Evolutionary conservation across 1,140 invertebrate genomes (phyloP).

Genomic region (fruit fly (Drosophila melanogaster)): Release_6_plus_ISO1_MT NT_033779.5:11039501-11040000

Average conservation of each 20-base stretch:
- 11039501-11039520: background rate
- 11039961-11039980: constrained; percentile 39
- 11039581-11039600: too few species aligned
- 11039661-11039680: constrained; percentile 36
- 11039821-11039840: constrained; percentile 68
- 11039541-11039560: too few species aligned
- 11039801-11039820: constrained; percentile 61
- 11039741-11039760: constrained; percentile 35
- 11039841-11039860: constrained; percentile 65
- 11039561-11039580: too few species aligned
- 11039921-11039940: constrained; percentile 52
- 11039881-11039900: constrained; percentile 16
- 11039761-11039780: constrained; percentile 47
- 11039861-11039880: constrained; percentile 53
- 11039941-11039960: constrained; percentile 55
- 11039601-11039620: too few species aligned
- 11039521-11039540: too few species aligned
- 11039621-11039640: constrained; percentile 18
- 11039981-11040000: background rate
- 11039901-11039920: constrained; percentile 43
- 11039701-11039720: constrained; percentile 57
- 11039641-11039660: constrained; percentile 7
- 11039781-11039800: constrained; percentile 73
- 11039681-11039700: constrained; percentile 66
- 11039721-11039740: constrained; percentile 30